These are phyloP conservation scores for Oscarella lobularis DNA, from an alignment of 37 sponge, comb jelly and placozoan species.

Conservation along the genomic window DNA sequence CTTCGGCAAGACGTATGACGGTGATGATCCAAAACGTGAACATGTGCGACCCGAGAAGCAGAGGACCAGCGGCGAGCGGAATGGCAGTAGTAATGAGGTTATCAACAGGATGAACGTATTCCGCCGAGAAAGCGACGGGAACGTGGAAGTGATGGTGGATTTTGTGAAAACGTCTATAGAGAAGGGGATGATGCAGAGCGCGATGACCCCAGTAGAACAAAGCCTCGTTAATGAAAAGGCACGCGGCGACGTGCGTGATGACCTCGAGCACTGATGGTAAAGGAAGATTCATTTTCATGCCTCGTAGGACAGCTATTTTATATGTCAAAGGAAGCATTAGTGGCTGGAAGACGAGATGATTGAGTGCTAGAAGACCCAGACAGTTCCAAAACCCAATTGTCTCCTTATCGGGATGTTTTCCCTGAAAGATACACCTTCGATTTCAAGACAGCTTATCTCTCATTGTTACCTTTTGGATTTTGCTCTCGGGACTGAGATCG, in stretches of 20 bases:
- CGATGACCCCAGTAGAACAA: slow-evolving; percentile 52
- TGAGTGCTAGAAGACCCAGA: too few species aligned
- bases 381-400: too few species aligned
- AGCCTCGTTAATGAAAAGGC: slow-evolving; percentile 30
- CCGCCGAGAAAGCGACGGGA: slow-evolving; percentile 13
- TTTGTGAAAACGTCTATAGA: slow-evolving; percentile 58
- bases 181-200: slow-evolving; percentile 33
- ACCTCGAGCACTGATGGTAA: too few species aligned
- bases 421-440: too few species aligned
- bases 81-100: slow-evolving; percentile 10
- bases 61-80: slow-evolving; percentile 27
- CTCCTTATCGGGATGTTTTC: too few species aligned
- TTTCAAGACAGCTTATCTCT: too few species aligned
- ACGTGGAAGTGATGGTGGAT: slow-evolving; percentile 38
- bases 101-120: slow-evolving; percentile 47
- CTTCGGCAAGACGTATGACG: slow-evolving; percentile 19
- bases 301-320: too few species aligned
- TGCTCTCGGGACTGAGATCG: too few species aligned
- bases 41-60: slow-evolving; percentile 30
- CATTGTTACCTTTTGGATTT: too few species aligned
- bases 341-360: too few species aligned
- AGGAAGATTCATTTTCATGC: too few species aligned
- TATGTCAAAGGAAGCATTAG: too few species aligned
- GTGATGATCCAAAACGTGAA: slow-evolving; percentile 34
- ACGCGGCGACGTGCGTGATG: slow-evolving; percentile 16